A percentile compares a stretch with the other conserved stretches of the same genome.
Evolutionary conservation across 2,113 vertebrate genomes (phyloP).

Genomic region (Rhynchomys soricoides): DNA sequence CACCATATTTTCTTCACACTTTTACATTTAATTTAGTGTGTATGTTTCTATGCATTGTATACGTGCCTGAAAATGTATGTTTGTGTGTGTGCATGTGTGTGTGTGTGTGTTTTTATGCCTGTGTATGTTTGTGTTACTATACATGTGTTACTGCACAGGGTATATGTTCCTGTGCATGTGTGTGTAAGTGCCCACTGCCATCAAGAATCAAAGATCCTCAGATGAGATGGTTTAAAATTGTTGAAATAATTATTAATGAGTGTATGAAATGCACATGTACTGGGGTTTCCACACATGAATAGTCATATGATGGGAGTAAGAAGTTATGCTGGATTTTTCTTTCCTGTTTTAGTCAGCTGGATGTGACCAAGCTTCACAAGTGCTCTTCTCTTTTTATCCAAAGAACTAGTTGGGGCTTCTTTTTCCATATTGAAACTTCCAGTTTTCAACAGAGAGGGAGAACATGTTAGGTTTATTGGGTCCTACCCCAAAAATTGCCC

Average conservation of each 20-base stretch:
- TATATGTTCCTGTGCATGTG: background rate
- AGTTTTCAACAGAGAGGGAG: background rate
- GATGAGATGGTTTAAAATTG: background rate
- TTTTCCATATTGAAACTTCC: background rate
- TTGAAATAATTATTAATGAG: background rate
- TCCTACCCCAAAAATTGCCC: background rate
- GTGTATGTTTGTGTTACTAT: background rate
- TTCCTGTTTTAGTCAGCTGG: background rate
- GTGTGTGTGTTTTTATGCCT: background rate
- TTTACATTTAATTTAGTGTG: background rate
- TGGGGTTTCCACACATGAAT: background rate
- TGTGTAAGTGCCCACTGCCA: background rate
- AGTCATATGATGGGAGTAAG: background rate
- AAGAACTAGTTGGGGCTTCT: background rate
- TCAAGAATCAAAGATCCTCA: background rate
- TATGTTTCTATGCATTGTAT: background rate
- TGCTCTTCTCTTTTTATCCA: background rate
- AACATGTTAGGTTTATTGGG: fast-evolving
- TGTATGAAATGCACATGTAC: background rate
- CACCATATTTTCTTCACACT: background rate
- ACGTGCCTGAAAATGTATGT: background rate
- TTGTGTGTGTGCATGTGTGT: background rate
- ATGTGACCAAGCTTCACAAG: background rate
- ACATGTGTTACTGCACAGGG: background rate
- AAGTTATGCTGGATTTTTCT: background rate